Evolutionary conservation across 2,888 invertebrate genomes (phyloP).

Genomic region (Lasioglossum oenotherae): DNA sequence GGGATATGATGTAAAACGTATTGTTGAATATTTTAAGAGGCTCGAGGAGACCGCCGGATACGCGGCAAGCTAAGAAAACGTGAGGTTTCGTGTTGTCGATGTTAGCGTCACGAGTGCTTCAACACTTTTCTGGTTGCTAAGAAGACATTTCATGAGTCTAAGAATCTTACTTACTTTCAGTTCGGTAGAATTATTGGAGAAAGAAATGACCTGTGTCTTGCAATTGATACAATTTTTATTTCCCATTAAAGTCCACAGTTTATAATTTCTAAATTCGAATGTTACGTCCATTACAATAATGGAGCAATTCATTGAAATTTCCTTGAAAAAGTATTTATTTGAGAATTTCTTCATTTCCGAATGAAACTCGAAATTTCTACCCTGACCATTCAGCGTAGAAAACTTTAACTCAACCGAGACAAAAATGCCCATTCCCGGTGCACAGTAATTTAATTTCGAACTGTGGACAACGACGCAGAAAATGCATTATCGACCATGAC

Average conservation of each 20-base stretch:
- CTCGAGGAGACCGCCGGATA: constrained; percentile 62
- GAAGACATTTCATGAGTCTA: no score
- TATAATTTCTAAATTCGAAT: not conserved
- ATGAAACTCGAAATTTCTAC: not conserved
- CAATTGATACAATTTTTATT: no score
- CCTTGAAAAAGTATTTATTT: not conserved
- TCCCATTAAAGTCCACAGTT: no score
- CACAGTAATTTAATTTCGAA: not conserved
- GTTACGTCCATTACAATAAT: not conserved
- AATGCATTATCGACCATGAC: not conserved
- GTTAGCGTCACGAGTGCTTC: not conserved
- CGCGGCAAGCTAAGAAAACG: not conserved
- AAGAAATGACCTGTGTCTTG: no score
- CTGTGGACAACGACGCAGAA: not conserved
- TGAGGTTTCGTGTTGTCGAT: not conserved
- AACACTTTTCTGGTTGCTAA: not conserved
- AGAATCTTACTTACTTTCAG: no score
- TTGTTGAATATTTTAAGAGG: constrained; percentile 78
- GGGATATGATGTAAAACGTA: constrained; percentile 45
- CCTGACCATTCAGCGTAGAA: not conserved
- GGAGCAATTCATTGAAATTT: not conserved
- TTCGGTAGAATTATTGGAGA: no score
- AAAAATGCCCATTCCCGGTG: not conserved
- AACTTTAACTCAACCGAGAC: no score
- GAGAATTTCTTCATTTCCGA: not conserved